phyloP scores from a whole-genome alignment of 2,888 invertebrate genomes.

The Encarsia formosa region DNA sequence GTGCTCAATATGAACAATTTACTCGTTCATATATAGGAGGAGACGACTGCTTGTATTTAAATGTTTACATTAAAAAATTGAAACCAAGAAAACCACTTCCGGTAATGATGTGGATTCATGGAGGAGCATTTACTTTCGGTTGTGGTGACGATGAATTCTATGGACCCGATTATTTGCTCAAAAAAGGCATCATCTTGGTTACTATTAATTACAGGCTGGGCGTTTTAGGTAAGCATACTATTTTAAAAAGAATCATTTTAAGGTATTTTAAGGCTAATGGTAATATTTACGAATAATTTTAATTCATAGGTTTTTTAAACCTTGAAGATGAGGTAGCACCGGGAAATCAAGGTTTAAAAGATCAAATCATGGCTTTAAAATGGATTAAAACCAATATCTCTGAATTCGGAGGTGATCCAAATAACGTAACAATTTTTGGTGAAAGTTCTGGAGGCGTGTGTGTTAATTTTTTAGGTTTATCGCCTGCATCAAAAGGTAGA shows the following conservation, averaged over 20 bases:
- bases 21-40: constrained; percentile 18
- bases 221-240: constrained; percentile 12
- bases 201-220: constrained; percentile 40
- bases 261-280: too few relatives aligned
- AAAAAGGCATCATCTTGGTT: constrained; percentile 36
- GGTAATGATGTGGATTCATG: constrained; percentile 40
- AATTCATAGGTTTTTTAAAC: constrained; percentile 38
- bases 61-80: constrained; percentile 31
- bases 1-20: constrained; percentile 29
- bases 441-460: constrained; percentile 36
- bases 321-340: constrained; percentile 33
- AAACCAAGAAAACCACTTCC: constrained; percentile 14
- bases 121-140: constrained; percentile 34
- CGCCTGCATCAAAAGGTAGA: constrained; percentile 31
- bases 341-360: constrained; percentile 41
- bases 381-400: constrained; percentile 37
- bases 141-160: constrained; percentile 30
- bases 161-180: constrained; percentile 37
- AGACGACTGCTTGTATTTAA: constrained; percentile 42
- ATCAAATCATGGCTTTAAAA: constrained; percentile 34
- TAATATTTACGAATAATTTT: neutral
- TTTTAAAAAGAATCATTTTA: too few relatives aligned
- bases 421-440: constrained; percentile 39
- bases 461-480: constrained; percentile 35
- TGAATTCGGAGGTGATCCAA: constrained; percentile 36